A percentile compares a stretch with the other conserved stretches of the same genome.
Conservation (phyloP, 1,140 invertebrate species). For the Polypedilum vanderplanki region DNA sequence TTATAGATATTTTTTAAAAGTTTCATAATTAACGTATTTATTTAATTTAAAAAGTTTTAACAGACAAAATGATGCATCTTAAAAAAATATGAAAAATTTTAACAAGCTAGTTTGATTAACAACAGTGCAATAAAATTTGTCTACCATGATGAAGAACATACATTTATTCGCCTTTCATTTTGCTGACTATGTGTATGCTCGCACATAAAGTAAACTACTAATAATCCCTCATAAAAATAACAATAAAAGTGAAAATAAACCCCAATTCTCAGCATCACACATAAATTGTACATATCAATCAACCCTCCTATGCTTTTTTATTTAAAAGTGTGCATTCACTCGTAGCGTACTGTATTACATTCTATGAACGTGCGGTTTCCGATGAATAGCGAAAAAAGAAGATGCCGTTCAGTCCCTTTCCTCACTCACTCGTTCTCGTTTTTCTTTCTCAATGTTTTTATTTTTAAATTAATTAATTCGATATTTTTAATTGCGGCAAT, state of each 20-base stretch:
- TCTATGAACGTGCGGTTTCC: conserved; percentile 16
- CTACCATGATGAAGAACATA: conserved; percentile 16
- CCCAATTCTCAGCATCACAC: conserved; percentile 16
- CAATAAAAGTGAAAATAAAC: conserved; percentile 25
- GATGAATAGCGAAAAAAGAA: conserved; percentile 1
- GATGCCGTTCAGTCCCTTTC: background rate
- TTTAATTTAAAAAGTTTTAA: background rate
- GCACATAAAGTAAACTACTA: conserved; percentile 12
- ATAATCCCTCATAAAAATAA: conserved; percentile 28
- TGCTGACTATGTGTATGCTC: background rate
- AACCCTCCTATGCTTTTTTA: conserved; percentile 2
- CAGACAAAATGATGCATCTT: background rate
- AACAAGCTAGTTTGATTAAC: background rate
- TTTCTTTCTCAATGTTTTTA: background rate
- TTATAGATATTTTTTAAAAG: too few relatives aligned
- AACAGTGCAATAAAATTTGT: background rate
- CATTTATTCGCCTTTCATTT: background rate
- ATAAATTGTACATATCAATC: conserved; percentile 19
- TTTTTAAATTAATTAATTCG: background rate
- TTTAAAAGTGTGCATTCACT: conserved; percentile 14
- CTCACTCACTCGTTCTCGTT: background rate
- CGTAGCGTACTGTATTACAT: background rate
- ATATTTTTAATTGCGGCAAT: background rate
- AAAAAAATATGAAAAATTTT: background rate
- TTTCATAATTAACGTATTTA: too few relatives aligned